Base-by-base conservation (phyloP, 2,797 vertebrate species). In the Antrozous pallidus region DNA sequence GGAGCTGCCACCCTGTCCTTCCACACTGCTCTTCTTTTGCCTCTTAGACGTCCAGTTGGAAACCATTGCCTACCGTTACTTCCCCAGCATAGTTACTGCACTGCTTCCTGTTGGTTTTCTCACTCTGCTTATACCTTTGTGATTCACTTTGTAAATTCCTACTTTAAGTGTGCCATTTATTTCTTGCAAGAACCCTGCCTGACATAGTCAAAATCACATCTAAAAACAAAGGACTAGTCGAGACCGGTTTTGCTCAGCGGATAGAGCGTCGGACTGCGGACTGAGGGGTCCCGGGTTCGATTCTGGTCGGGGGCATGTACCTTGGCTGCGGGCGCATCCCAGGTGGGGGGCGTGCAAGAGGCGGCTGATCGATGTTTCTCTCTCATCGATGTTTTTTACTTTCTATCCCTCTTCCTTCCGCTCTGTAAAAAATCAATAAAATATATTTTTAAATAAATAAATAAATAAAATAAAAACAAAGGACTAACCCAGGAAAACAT, bases 211-310 rank as follows among this genome's bases (percentile, higher is more conserved):
- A 87, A 80, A 83, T 40, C 47, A 71, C 33, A 80, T 38, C 65
- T 87, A 79, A 49, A 86, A 88, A 58, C 24, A 61, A 92, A 81
- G 63, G 38, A n/a, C n/a, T n/a, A n/a, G n/a, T n/a, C n/a, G n/a
- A n/a, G n/a, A n/a, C n/a, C n/a, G n/a, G n/a, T n/a, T n/a, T n/a
- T n/a, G n/a, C n/a, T n/a, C n/a, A n/a, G n/a, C n/a, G n/a, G n/a
- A n/a, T n/a, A n/a, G n/a, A n/a, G n/a, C n/a, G n/a, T n/a, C n/a
- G n/a, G n/a, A n/a, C n/a, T n/a, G n/a, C n/a, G n/a, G n/a, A n/a
- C n/a, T n/a, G n/a, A n/a, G n/a, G n/a, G n/a, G n/a, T n/a, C n/a
- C n/a, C n/a, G n/a, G n/a, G n/a, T n/a, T n/a, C n/a, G n/a, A n/a
- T n/a, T n/a, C n/a, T n/a, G n/a, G n/a, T n/a, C n/a, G n/a, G n/a